These are phyloP conservation scores for Aleiodes alternator DNA, from an alignment of 2,888 invertebrate genomes.

Conservation along the genomic window DNA sequence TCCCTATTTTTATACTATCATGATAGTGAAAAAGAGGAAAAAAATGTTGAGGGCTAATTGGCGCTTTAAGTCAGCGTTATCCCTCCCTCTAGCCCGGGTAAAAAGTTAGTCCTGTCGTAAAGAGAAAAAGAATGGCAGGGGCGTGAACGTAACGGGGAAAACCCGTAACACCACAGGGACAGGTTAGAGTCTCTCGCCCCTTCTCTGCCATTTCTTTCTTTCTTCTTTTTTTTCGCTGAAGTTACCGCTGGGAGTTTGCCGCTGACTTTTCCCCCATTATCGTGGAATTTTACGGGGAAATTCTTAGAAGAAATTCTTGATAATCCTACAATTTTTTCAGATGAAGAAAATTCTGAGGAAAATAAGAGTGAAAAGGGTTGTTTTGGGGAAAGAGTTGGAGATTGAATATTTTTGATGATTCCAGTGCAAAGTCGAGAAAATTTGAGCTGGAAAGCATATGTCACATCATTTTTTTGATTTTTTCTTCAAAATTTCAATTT, in stretches of 20 bases:
- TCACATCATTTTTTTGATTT: too few species aligned
- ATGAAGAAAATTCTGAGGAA: too few species aligned
- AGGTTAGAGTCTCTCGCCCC: slow-evolving; percentile 8
- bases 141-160: slow-evolving; percentile 19
- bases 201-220: slow-evolving; percentile 1
- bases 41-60: slow-evolving; percentile 41
- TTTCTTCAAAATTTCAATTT: too few species aligned
- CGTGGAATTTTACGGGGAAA: not conserved
- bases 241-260: slow-evolving; percentile 22
- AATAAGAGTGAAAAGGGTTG: too few species aligned
- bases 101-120: slow-evolving; percentile 38
- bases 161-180: slow-evolving; percentile 32
- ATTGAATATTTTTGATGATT: too few species aligned
- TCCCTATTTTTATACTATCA: not conserved
- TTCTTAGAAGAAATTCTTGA: too few species aligned
- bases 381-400: too few species aligned
- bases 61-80: slow-evolving; percentile 39
- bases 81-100: slow-evolving; percentile 37
- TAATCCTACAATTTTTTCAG: too few species aligned
- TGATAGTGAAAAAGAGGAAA: slow-evolving; percentile 7
- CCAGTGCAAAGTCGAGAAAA: too few species aligned
- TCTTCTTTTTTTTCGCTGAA: not conserved
- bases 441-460: too few species aligned
- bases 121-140: slow-evolving; percentile 15
- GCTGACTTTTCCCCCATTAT: slow-evolving; percentile 15